A percentile compares a stretch with the other conserved stretches of the same genome.
phyloP scores from a whole-genome alignment of 2,113 vertebrate species.

The Muntiacus reevesi region DNA sequence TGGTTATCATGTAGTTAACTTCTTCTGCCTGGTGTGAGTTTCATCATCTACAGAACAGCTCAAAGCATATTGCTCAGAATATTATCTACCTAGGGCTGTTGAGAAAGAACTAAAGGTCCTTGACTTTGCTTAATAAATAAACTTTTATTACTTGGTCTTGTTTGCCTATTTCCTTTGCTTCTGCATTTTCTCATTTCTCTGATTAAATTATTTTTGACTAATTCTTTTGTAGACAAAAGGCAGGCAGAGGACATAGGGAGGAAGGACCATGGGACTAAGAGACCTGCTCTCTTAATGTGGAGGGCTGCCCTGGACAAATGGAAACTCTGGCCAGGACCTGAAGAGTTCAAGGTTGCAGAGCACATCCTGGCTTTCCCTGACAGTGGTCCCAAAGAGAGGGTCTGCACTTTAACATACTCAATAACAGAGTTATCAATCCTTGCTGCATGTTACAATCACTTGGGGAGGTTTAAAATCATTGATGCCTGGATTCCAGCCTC shows the following conservation, averaged over 20 bases:
- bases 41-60: not conserved
- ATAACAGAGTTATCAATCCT: not conserved
- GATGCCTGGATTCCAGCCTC: not conserved
- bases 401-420: not conserved
- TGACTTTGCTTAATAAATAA: not conserved
- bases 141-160: not conserved
- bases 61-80: not conserved
- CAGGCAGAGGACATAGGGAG: not conserved
- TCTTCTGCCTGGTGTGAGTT: not conserved
- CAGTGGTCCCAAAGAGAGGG: not conserved
- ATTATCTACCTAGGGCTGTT: not conserved
- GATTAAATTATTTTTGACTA: not conserved
- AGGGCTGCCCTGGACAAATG: not conserved
- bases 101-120: not conserved
- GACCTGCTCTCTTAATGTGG: not conserved
- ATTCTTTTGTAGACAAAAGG: not conserved
- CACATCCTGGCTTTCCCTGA: not conserved
- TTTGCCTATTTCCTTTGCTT: not conserved
- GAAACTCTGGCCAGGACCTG: not conserved
- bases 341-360: not conserved
- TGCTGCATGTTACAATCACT: not conserved
- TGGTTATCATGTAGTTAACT: not conserved
- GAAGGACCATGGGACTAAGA: not conserved
- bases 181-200: not conserved
- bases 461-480: not conserved